Base-by-base conservation (phyloP, 2,888 invertebrate species). In the Callyntrura sp. region DNA sequence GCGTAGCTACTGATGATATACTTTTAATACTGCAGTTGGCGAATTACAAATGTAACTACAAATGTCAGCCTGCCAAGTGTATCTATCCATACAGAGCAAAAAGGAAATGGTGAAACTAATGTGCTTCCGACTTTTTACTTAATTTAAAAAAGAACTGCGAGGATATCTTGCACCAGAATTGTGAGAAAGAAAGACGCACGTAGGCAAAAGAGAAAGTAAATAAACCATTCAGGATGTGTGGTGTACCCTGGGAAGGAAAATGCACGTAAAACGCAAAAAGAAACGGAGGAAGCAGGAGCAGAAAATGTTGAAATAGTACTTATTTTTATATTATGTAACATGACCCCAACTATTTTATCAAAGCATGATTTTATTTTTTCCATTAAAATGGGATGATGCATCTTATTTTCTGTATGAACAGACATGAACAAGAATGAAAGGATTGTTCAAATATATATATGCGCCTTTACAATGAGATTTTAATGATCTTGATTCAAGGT, bases 51-150 rank as follows among this genome's bases (percentile, higher is more conserved):
- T 4, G 35, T 4, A 35, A 35, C n/a, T n/a, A n/a, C n/a, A 35
- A 35, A 35, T 35, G 35, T 6, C 2, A 35, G 35, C 35, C 6
- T 35, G 35, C 35, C 35, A 35, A 35, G 35, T 35, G 35, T 35
- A 35, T 35, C 6, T 35, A 35, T 6, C 3, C 3, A 35, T 12
- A 62, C 14, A 28, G 25, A 20, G 82, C 8, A 48, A 51, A 48
- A 60, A 79, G 62, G 28, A 62, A 62, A 55, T 25, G 43, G 84
- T 70, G 70, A 55, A 84, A 84, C 84, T 84, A 84, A 84, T 84
- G 70, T 55, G 55, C 51, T 84, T 28, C 70, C 20, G 25, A 73
- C 14, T 28, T 73, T 73, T 35, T 35, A n/a, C n/a, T n/a, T n/a
- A n/a, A n/a, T 35, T 35, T 35, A 35, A 35, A 35, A 35, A 35